Percentiles rank a stretch among this genome's conserved stretches.
Conservation (phyloP, 2,113 vertebrate genomes). For the Orthochromis malagaraziensis region DNA sequence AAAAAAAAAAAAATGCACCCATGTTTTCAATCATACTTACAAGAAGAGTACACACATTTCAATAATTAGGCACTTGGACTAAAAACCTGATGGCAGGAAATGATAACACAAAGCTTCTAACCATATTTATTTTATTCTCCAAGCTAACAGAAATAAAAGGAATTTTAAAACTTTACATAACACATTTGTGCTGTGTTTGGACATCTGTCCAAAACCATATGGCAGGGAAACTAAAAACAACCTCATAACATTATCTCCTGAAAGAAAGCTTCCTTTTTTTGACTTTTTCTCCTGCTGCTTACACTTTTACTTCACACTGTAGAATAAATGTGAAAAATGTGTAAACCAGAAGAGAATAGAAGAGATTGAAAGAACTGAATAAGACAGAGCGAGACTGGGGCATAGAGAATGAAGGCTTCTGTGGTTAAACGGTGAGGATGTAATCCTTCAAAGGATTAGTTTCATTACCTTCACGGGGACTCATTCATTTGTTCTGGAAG, state of each 20-base stretch:
- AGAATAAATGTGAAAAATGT: neutral
- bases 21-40: neutral
- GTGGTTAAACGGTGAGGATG: neutral
- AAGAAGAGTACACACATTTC: neutral
- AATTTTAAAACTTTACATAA: neutral
- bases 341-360: neutral
- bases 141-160: neutral
- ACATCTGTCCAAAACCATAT: neutral
- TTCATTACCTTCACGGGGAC: neutral
- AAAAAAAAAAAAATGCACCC: neutral
- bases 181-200: neutral
- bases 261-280: neutral
- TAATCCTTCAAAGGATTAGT: neutral
- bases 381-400: neutral
- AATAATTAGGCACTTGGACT: neutral
- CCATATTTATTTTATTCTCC: neutral
- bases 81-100: neutral
- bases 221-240: neutral
- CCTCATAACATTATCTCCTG: neutral
- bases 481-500: neutral
- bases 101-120: neutral
- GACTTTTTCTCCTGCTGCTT: neutral
- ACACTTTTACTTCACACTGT: neutral
- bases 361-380: neutral
- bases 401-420: neutral